Conservation (phyloP, 2,797 vertebrate species). For the Echiichthys vipera region DNA sequence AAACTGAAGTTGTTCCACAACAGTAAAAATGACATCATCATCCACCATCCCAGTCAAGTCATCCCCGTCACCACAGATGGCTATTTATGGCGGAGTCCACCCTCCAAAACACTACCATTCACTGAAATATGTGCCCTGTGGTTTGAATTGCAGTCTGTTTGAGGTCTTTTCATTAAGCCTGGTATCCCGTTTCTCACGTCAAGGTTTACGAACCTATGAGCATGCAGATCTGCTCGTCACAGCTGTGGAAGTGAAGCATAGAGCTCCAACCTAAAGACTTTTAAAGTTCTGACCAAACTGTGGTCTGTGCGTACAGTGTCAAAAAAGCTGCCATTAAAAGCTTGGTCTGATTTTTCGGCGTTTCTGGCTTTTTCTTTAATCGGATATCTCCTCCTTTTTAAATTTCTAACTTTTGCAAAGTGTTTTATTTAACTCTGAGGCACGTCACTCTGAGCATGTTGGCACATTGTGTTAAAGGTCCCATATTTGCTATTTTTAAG, state of each 20-base stretch:
- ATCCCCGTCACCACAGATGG: conserved; percentile 50
- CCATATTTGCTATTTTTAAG: too few relatives aligned
- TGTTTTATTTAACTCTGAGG: not conserved
- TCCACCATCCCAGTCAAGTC: conserved; percentile 42
- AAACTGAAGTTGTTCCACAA: conserved; percentile 43
- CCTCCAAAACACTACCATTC: conserved; percentile 51
- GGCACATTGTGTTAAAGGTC: not conserved
- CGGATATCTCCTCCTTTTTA: not conserved
- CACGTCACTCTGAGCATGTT: not conserved
- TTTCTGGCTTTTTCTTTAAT: not conserved
- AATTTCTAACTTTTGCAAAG: not conserved
- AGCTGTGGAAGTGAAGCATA: not conserved
- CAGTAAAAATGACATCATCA: conserved; percentile 59
- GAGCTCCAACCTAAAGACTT: conserved; percentile 6
- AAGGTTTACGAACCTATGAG: conserved; percentile 17
- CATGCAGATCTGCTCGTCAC: not conserved
- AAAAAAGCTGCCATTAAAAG: not conserved
- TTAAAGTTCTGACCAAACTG: not conserved
- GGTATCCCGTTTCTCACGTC: conserved; percentile 37
- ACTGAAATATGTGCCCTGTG: conserved; percentile 48
- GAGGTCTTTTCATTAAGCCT: conserved; percentile 58
- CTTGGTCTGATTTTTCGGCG: not conserved
- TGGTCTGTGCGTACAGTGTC: too few relatives aligned
- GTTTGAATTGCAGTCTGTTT: conserved; percentile 45
- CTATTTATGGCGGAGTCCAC: conserved; percentile 58